Base-by-base conservation (phyloP, 2,797 vertebrate species). In the Myotis findleyi region DNA sequence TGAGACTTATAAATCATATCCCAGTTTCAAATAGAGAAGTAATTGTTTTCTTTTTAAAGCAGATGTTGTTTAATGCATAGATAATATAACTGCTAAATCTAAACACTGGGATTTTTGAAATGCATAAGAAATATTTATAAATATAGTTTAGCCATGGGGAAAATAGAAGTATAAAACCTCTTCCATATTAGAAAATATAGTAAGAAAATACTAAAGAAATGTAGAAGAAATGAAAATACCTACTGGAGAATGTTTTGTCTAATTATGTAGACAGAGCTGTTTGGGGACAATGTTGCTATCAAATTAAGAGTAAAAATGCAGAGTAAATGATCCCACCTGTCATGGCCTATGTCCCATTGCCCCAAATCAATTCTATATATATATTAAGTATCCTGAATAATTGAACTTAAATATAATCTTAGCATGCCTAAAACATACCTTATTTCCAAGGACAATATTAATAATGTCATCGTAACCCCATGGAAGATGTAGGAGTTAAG, bases 301-400 rank as follows among this genome's bases (percentile, higher is more conserved):
- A 85, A 79, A 49, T 92, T 79, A 91, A 81, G 38, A 57, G 8
- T 89, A 47, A 64, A 91, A 86, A 38, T 68, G 17, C 49, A 69
- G 27, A 64, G 0, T 57, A 23, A 76, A 25, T 57, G 66, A 66
- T 92, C 3, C n/a, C 27, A 75, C 20, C 6, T 87, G 0, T 69
- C 36, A 68, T 25, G 0, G 23, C 14, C 51, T 57, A 17, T 41
- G 25, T 51, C n/a, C 0, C n/a, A 18, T 57, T 57, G n/a, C 3
- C 9, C 17, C 23, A 80, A 11, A 49, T 36, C 12, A 69, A 8
- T 49, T 77, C 4, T 38, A 38, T 38, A 16, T 71, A 36, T 84
- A 18, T 71, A 36, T 84, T 75, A 53, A 79, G 16, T 59, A 27
- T 66, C 17, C 36, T 91, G 17, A 90, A 69, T 38, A 91, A 90